Percentiles rank a stretch among this genome's conserved stretches.
Conservation (phyloP, 2,113 vertebrate genomes). For the Apteryx mantelli region DNA sequence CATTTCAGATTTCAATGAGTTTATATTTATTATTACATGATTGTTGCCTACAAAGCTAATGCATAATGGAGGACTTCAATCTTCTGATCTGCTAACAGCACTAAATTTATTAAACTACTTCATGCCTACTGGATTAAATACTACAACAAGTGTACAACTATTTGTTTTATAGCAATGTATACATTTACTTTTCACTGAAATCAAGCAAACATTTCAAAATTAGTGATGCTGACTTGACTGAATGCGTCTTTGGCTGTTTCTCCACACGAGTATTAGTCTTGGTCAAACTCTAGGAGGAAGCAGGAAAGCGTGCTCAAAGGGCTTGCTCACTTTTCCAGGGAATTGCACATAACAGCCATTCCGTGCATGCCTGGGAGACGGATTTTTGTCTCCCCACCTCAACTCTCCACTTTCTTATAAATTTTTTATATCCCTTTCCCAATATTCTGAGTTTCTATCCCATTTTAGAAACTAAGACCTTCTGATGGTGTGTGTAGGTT, state of each 20-base stretch:
- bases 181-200: background rate
- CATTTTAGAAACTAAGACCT: background rate
- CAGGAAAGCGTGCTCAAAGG: background rate
- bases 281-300: accelerated
- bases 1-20: background rate
- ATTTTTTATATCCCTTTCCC: background rate
- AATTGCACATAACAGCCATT: background rate
- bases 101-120: background rate
- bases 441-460: background rate
- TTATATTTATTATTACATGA: background rate
- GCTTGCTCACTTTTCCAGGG: background rate
- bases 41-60: conserved; percentile 2
- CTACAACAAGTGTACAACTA: background rate
- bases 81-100: background rate
- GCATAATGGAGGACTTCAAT: background rate
- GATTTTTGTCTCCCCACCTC: background rate
- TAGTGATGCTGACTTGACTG: background rate
- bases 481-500: background rate
- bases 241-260: background rate
- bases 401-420: background rate
- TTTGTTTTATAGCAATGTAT: background rate
- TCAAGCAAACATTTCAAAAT: background rate
- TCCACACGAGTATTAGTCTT: background rate
- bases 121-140: background rate
- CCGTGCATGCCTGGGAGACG: accelerated